These are phyloP conservation scores for Siphamia tubifer DNA, from an alignment of 2,113 vertebrate species.

Conservation along the genomic window DNA sequence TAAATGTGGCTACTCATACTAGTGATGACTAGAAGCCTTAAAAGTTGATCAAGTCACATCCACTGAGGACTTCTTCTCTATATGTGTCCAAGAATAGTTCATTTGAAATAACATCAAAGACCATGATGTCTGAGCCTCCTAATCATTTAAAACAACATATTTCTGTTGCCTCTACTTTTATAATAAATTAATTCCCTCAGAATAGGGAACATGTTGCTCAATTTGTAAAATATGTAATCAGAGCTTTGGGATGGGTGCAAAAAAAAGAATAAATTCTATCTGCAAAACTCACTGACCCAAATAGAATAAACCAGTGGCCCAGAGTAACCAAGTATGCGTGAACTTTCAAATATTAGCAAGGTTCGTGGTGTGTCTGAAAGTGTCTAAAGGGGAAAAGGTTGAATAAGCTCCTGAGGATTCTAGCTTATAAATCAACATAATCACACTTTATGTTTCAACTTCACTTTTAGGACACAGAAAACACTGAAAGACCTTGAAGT, in stretches of 20 bases:
- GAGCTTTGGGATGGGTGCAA: slow-evolving; percentile 46
- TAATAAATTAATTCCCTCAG: slow-evolving; percentile 28
- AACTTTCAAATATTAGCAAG: slow-evolving; percentile 69
- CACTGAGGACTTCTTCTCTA: background rate
- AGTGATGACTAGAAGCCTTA: no score
- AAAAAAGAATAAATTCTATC: slow-evolving; percentile 53
- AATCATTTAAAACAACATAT: background rate
- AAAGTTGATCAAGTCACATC: no score
- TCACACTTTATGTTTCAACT: slow-evolving; percentile 15
- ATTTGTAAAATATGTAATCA: slow-evolving; percentile 55
- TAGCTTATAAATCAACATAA: slow-evolving; percentile 32
- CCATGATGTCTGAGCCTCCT: background rate
- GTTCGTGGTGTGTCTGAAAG: slow-evolving; percentile 41
- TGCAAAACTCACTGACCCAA: slow-evolving; percentile 69
- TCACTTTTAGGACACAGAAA: background rate
- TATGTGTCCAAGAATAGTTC: background rate
- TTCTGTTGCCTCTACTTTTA: slow-evolving; percentile 11
- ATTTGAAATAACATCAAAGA: background rate
- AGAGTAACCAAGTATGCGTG: slow-evolving; percentile 61
- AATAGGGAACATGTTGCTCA: slow-evolving; percentile 19
- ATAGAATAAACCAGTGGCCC: slow-evolving; percentile 66
- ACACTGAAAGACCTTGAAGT: background rate
- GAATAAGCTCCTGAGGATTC: slow-evolving; percentile 18
- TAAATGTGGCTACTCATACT: no score
- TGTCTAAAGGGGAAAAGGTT: slow-evolving; percentile 27